These are phyloP conservation scores for Gymnoscelis rufifasciata DNA, from an alignment of 2,888 invertebrate species.

Conservation along the genomic window DNA sequence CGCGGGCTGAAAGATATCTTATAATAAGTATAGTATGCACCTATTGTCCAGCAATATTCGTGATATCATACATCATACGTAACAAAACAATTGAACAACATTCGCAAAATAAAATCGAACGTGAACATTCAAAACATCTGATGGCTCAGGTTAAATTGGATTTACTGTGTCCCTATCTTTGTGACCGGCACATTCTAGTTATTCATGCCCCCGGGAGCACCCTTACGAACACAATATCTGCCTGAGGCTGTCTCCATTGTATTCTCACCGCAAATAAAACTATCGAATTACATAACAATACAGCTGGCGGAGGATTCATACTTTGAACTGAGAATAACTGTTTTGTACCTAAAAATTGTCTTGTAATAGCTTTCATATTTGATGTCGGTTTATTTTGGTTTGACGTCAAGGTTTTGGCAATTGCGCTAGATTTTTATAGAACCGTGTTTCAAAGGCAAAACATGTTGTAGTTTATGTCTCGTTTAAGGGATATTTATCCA, in stretches of 20 bases:
- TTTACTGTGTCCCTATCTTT: slow-evolving; percentile 25
- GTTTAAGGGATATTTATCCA: too few species aligned
- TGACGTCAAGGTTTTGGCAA: too few species aligned
- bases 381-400: too few species aligned
- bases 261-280: slow-evolving; percentile 41
- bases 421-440: too few species aligned
- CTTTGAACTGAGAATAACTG: too few species aligned
- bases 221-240: slow-evolving; percentile 65
- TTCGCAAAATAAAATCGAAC: slow-evolving; percentile 7
- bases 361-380: too few species aligned
- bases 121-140: slow-evolving; percentile 11
- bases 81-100: not conserved
- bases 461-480: too few species aligned
- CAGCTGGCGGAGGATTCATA: slow-evolving; percentile 11
- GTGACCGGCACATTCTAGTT: slow-evolving; percentile 37
- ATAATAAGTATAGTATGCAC: too few species aligned
- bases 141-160: slow-evolving; percentile 28
- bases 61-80: not conserved
- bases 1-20: too few species aligned
- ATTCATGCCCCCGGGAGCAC: slow-evolving; percentile 60
- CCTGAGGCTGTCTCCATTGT: slow-evolving; percentile 42
- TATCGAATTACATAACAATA: slow-evolving; percentile 52
- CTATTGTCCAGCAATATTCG: too few species aligned
- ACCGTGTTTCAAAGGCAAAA: too few species aligned
- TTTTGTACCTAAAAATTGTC: too few species aligned